Conservation (phyloP, 2,797 vertebrate species). For the Chanos chanos region DNA sequence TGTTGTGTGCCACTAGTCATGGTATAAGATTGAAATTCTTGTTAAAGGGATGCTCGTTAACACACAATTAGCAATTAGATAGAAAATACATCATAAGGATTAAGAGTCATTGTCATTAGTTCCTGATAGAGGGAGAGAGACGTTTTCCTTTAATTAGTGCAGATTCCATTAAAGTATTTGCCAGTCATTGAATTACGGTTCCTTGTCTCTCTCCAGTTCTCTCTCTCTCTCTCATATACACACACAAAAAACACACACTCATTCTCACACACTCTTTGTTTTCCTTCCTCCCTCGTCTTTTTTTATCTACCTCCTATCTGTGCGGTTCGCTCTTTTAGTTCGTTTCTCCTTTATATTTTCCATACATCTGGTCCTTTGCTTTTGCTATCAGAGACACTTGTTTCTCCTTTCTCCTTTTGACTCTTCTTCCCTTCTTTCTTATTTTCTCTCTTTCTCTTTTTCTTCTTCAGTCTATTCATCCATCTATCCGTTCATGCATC, state of each 20-base stretch:
- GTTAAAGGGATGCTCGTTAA: constrained; percentile 81
- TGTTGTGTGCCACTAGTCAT: constrained; percentile 51
- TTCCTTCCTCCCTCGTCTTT: not conserved
- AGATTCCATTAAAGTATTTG: constrained; percentile 64
- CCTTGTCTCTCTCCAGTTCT: not conserved
- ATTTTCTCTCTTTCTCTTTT: constrained; percentile 27
- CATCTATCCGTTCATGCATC: constrained; percentile 39
- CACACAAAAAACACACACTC: not conserved
- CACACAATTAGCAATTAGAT: constrained; percentile 74
- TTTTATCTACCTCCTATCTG: not conserved
- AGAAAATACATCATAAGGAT: constrained; percentile 76
- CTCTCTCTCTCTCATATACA: not conserved
- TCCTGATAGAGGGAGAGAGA: constrained; percentile 70
- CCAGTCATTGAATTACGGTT: constrained; percentile 65
- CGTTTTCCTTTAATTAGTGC: constrained; percentile 67
- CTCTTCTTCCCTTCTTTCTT: constrained; percentile 50
- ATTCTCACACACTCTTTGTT: not conserved
- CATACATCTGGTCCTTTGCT: constrained; percentile 48
- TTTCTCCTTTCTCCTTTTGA: constrained; percentile 40
- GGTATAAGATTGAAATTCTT: constrained; percentile 70
- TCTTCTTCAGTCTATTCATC: not conserved
- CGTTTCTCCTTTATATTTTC: constrained; percentile 33
- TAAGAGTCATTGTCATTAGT: constrained; percentile 78
- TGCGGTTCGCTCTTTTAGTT: constrained; percentile 8
- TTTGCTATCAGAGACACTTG: constrained; percentile 38